Evolutionary conservation across 2,888 invertebrate genomes (phyloP).

Genomic region (Bibio marci): DNA sequence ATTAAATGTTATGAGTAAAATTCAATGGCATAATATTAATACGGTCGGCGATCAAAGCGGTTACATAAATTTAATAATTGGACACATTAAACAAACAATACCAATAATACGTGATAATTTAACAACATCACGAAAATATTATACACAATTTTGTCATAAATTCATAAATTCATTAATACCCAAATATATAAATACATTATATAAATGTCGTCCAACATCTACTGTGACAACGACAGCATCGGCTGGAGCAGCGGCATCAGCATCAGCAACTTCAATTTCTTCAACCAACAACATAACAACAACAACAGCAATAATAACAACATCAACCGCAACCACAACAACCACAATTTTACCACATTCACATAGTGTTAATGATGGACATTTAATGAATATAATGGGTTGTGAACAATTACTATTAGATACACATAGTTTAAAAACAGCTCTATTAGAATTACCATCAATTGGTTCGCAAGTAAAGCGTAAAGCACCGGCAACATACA

Average conservation of each 20-base stretch:
- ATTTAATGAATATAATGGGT: slow-evolving; percentile 44
- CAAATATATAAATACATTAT: slow-evolving; percentile 79
- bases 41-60: slow-evolving; percentile 94
- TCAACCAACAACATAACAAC: slow-evolving; percentile 12
- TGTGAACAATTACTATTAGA: slow-evolving; percentile 90
- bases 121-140: slow-evolving; percentile 86
- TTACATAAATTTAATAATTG: slow-evolving; percentile 79
- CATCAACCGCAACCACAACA: background rate
- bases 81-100: slow-evolving; percentile 69
- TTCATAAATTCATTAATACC: slow-evolving; percentile 93
- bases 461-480: slow-evolving; percentile 76
- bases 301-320: slow-evolving; percentile 2
- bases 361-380: background rate
- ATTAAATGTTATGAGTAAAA: slow-evolving; percentile 80
- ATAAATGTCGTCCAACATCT: slow-evolving; percentile 77
- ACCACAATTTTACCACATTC: background rate
- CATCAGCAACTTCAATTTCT: slow-evolving; percentile 15
- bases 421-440: slow-evolving; percentile 86
- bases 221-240: slow-evolving; percentile 25
- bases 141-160: slow-evolving; percentile 93
- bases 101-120: slow-evolving; percentile 82
- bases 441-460: slow-evolving; percentile 84
- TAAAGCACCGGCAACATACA: slow-evolving; percentile 77
- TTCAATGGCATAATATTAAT: slow-evolving; percentile 84
- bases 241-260: background rate